A percentile compares a stretch with the other conserved stretches of the same genome.
phyloP scores from a whole-genome alignment of 2,888 invertebrate genomes.

The Malthinus seriepunctatus region DNA sequence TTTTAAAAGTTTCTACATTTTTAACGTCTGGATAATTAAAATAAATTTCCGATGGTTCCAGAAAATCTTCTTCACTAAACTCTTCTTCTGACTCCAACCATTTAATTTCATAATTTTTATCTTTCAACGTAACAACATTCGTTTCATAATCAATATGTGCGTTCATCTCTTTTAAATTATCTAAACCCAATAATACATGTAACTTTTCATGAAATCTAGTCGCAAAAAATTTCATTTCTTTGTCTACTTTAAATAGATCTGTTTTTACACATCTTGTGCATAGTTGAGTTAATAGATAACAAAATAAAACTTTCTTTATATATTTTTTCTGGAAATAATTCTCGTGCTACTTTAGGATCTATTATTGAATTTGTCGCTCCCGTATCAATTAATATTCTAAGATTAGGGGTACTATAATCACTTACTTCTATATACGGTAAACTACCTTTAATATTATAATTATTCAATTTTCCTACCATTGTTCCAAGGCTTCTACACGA shows the following conservation, averaged over 20 bases:
- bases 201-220: background rate
- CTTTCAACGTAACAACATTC: background rate
- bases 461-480: no score
- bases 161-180: background rate
- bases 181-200: background rate
- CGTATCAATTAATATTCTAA: background rate
- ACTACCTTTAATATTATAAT: no score
- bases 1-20: background rate
- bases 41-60: no score
- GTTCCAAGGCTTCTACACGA: no score
- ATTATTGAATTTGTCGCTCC: conserved; percentile 1
- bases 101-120: background rate
- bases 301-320: background rate
- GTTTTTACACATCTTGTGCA: background rate
- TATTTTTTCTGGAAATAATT: background rate
- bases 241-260: background rate
- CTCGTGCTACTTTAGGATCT: background rate
- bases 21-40: background rate
- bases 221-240: background rate
- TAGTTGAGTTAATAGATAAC: background rate
- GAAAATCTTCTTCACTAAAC: no score
- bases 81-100: background rate
- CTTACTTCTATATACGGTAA: no score
- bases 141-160: background rate
- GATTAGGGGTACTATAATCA: background rate